A percentile compares a stretch with the other conserved stretches of the same genome.
These are phyloP conservation scores for Eubasilissa regina DNA, from an alignment of 1,140 invertebrate genomes.

Conservation along the genomic window DNA sequence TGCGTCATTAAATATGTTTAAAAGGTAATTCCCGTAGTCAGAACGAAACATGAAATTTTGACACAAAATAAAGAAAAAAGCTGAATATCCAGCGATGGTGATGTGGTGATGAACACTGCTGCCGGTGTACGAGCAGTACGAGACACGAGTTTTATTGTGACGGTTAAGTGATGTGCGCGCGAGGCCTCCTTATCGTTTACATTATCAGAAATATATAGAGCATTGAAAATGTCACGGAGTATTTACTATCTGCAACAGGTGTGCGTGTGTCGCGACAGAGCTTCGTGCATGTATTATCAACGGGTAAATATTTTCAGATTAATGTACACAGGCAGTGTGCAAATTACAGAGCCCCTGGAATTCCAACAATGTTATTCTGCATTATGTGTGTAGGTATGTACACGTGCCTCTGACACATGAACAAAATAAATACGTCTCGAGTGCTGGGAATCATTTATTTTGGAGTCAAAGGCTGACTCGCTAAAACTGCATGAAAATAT, in stretches of 20 bases:
- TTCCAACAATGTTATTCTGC: constrained; percentile 15
- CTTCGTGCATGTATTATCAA: constrained; percentile 13
- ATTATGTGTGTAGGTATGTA: no score
- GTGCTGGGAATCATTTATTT: background rate
- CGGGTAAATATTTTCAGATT: constrained; percentile 21
- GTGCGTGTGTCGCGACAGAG: background rate
- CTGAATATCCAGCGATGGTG: background rate
- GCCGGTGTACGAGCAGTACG: background rate
- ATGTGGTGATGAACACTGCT: background rate
- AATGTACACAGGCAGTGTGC: constrained; percentile 7
- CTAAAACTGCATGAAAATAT: background rate
- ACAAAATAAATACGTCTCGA: constrained; percentile 20
- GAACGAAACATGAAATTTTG: no score
- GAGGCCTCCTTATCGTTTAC: constrained; percentile 1
- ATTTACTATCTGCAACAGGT: constrained; percentile 20
- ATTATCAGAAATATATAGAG: constrained; percentile 32
- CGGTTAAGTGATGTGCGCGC: background rate
- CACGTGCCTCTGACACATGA: constrained; percentile 17
- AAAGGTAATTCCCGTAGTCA: no score
- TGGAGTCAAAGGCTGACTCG: background rate
- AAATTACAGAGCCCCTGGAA: constrained; percentile 18
- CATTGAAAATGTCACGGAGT: constrained; percentile 22
- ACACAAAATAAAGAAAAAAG: no score
- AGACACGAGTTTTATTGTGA: background rate
- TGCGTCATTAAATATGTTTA: no score